Evolutionary conservation across 2,797 vertebrate genomes (phyloP).

Genomic region (Melopsittacus undulatus): DNA sequence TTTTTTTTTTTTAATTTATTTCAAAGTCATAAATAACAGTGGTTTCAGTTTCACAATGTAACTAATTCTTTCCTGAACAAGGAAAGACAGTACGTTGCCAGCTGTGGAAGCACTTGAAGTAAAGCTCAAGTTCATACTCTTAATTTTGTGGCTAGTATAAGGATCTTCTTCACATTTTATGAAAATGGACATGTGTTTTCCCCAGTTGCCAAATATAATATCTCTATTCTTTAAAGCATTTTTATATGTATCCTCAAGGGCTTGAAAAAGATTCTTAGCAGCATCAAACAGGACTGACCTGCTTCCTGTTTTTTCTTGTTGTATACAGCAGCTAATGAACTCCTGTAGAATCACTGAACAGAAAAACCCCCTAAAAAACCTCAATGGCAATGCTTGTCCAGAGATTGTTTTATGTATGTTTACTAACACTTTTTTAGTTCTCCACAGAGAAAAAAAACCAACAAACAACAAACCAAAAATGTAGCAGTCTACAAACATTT

Average conservation of each 20-base stretch:
- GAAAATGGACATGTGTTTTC: slow-evolving; percentile 44
- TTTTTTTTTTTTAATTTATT: slow-evolving; percentile 65
- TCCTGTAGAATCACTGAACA: slow-evolving; percentile 41
- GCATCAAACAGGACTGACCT: slow-evolving; percentile 79
- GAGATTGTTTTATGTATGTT: slow-evolving; percentile 51
- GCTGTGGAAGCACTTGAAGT: slow-evolving; percentile 66
- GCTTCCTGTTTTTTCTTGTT: slow-evolving; percentile 70
- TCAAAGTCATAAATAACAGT: slow-evolving; percentile 75
- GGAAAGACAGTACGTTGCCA: slow-evolving; percentile 46
- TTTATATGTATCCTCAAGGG: slow-evolving; percentile 71
- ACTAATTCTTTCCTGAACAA: slow-evolving; percentile 51
- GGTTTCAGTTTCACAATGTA: slow-evolving; percentile 62
- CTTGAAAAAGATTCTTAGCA: slow-evolving; percentile 78
- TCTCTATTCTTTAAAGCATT: slow-evolving; percentile 63
- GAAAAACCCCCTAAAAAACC: background rate
- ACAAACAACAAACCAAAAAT: background rate
- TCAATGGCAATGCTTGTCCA: slow-evolving; percentile 27
- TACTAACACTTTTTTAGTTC: slow-evolving; percentile 41
- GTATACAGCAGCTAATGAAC: slow-evolving; percentile 69
- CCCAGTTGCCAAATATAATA: slow-evolving; percentile 55
- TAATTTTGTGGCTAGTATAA: slow-evolving; percentile 47
- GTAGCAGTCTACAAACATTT: slow-evolving; percentile 70
- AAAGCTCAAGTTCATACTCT: slow-evolving; percentile 48
- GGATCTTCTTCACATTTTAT: slow-evolving; percentile 57
- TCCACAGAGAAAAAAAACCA: slow-evolving; percentile 59